Evolutionary conservation across 2,888 invertebrate species (phyloP).

Genomic region (Deilephila elpenor): DNA sequence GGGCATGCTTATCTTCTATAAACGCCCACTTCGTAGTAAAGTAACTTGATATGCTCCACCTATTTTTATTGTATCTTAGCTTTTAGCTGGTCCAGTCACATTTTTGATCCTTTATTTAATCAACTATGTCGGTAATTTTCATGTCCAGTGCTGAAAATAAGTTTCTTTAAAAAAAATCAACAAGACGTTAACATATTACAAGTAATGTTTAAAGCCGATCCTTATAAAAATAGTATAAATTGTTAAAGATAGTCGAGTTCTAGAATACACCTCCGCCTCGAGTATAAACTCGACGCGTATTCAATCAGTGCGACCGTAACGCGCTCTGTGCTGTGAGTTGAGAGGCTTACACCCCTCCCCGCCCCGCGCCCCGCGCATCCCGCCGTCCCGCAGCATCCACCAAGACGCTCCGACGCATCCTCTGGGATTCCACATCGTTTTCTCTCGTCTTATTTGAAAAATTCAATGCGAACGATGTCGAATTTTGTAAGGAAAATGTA

Average conservation of each 20-base stretch:
- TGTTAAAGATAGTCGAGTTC: background rate
- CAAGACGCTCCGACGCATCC: slow-evolving; percentile 65
- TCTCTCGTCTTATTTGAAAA: slow-evolving; percentile 62
- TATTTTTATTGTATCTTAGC: no score
- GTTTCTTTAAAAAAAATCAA: no score
- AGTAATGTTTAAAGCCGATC: no score
- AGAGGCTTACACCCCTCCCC: slow-evolving; percentile 62
- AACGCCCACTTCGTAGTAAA: no score
- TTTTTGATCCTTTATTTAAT: no score
- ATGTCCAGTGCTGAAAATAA: no score
- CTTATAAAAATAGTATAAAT: no score
- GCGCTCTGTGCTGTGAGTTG: slow-evolving; percentile 43
- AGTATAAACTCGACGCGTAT: slow-evolving; percentile 39
- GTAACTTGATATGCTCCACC: no score
- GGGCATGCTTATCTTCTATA: no score
- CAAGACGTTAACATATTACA: no score
- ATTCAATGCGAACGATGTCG: slow-evolving; percentile 63
- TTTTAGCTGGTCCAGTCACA: no score
- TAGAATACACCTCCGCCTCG: slow-evolving; percentile 11
- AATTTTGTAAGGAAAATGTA: slow-evolving; percentile 34
- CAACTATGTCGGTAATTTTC: no score
- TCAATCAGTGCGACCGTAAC: slow-evolving; percentile 60
- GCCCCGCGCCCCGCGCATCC: background rate
- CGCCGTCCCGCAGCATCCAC: slow-evolving; percentile 52
- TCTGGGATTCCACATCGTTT: slow-evolving; percentile 63